These are phyloP conservation scores for Altica lythri DNA, from an alignment of 2,888 invertebrate species.

Conservation along the genomic window DNA sequence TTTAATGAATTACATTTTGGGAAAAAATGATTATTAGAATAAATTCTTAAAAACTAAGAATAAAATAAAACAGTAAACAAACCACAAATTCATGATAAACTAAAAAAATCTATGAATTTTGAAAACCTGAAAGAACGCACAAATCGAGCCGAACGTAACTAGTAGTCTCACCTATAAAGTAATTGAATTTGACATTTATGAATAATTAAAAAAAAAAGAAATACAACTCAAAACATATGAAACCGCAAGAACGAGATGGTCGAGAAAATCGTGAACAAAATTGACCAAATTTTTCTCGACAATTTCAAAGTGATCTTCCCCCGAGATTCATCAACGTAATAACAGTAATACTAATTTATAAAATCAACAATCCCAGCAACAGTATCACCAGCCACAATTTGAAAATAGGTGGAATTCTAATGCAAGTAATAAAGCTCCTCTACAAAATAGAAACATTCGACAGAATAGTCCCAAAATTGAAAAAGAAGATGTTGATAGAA, in stretches of 20 bases:
- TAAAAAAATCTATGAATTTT: too few species aligned
- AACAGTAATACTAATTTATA: constrained; percentile 48
- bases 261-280: constrained; percentile 60
- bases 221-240: constrained; percentile 46
- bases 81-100: too few species aligned
- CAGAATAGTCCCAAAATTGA: constrained; percentile 45
- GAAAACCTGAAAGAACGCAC: too few species aligned
- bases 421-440: constrained; percentile 29
- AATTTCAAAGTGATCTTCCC: constrained; percentile 82
- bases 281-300: constrained; percentile 68
- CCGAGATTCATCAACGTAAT: constrained; percentile 80
- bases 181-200: too few species aligned
- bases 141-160: too few species aligned
- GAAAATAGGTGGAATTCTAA: constrained; percentile 40
- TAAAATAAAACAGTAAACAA: too few species aligned
- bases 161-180: too few species aligned
- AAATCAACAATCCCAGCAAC: constrained; percentile 44
- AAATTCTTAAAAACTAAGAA: too few species aligned
- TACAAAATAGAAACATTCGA: constrained; percentile 34
- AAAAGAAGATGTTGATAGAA: constrained; percentile 46
- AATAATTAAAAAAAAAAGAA: too few species aligned
- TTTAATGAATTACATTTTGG: too few species aligned
- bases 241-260: constrained; percentile 47
- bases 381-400: constrained; percentile 39
- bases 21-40: too few species aligned